Evolutionary conservation across 1,140 invertebrate species (phyloP), one percentile per base, ranked within the genome.

Genomic region (Drosophila mayri): DNA sequence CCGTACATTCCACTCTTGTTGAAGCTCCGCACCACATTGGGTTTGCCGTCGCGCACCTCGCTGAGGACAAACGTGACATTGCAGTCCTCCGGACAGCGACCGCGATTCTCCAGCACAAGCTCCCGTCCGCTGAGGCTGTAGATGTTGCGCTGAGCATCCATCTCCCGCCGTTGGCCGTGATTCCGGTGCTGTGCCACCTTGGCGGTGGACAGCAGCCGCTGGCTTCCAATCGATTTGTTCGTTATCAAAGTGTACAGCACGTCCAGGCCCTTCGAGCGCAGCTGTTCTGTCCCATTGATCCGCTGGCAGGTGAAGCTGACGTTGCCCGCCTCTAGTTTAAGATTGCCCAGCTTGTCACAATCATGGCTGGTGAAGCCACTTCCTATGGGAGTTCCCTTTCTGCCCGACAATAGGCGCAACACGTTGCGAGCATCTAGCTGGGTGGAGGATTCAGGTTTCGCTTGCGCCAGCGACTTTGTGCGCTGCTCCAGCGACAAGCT

Each of bases 381-480:
- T 91, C 93, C 95, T 91, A 95, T 94, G 11, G 83, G 65, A 54
- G 73, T 12, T 30, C 90, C 90, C 66, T 79, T 60, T 11, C 66
- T 81, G 91, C 96, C 96, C 47, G 95, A 96, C 50, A 96, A 91
- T 61, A 96, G 88, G 2, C 95, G 92, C 9, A 96, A 79, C 62
- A 94, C 94, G 76, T 95, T 95, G 20, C 94, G 93, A 68, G 93
- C 93, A 44, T 90, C 91, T n/a, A 85, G 14, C 8, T 66, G 44
- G 3, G 25, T 6, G 0, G 59, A 43, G 0, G 75, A 58, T 5
- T 72, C 50, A 25, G 90, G 82, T n/a, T 83, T 76, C 22, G 63
- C 66, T 28, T 87, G 73, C 5, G 75, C 54, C 12, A 78, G 58
- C 14, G 73, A 70, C 58, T 90, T 91, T 47, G 88, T 91, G 25